Evolutionary conservation across 1,140 invertebrate genomes (phyloP).

Genomic region (Epicauta chinensis): DNA sequence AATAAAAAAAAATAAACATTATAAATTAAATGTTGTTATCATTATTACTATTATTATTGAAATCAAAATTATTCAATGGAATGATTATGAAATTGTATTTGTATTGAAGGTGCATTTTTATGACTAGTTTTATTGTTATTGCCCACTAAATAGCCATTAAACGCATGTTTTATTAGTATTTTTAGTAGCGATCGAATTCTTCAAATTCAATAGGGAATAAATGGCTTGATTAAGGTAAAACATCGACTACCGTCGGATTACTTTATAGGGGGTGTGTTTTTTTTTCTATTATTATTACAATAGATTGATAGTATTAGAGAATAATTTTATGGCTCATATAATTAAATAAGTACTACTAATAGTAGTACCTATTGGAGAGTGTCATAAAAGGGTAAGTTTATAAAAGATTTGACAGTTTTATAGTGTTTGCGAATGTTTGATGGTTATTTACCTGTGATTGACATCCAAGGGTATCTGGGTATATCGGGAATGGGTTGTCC

Average conservation of each 20-base stretch:
- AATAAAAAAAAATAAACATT: conserved; percentile 4
- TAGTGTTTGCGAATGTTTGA: too few relatives aligned
- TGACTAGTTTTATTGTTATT: conserved; percentile 38
- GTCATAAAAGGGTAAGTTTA: too few relatives aligned
- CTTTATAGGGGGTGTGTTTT: too few relatives aligned
- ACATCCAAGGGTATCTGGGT: conserved; percentile 95
- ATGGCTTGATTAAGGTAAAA: conserved; percentile 3
- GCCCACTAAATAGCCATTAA: conserved; percentile 38
- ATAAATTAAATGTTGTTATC: conserved; percentile 2
- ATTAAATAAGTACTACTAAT: too few relatives aligned
- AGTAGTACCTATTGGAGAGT: too few relatives aligned
- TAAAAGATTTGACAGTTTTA: too few relatives aligned
- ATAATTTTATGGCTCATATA: too few relatives aligned
- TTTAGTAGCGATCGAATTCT: conserved; percentile 14
- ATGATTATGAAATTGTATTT: conserved; percentile 3
- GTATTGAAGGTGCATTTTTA: conserved; percentile 24
- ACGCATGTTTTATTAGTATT: conserved; percentile 35
- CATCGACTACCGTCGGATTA: conserved; percentile 14
- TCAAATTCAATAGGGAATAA: conserved; percentile 3
- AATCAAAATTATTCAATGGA: not conserved
- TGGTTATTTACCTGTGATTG: conserved; percentile 72
- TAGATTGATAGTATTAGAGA: too few relatives aligned
- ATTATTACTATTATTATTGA: not conserved
- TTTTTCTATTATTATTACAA: too few relatives aligned
- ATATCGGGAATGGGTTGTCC: conserved; percentile 76